phyloP scores from a whole-genome alignment of 2,888 invertebrate species.

The Erebia palarica region DNA sequence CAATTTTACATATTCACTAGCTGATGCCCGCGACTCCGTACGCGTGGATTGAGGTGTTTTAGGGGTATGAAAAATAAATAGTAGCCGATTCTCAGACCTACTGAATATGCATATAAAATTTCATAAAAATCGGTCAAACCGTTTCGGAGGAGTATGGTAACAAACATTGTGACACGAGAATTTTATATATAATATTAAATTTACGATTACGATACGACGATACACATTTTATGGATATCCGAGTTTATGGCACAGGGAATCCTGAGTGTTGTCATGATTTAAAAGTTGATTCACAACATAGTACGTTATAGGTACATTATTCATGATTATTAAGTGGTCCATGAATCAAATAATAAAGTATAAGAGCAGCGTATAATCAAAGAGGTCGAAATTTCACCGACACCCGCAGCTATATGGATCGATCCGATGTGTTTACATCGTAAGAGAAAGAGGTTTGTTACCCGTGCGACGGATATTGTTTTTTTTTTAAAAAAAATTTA shows the following conservation, averaged over 20 bases:
- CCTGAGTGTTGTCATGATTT: constrained; percentile 5
- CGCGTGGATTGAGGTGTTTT: too few relatives aligned
- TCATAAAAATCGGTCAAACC: too few relatives aligned
- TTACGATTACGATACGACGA: neutral
- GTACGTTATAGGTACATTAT: constrained; percentile 19
- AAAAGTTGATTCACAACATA: constrained; percentile 22
- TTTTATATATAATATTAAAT: too few relatives aligned
- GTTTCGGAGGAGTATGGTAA: too few relatives aligned
- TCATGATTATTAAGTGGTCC: constrained; percentile 28
- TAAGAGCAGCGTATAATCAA: constrained; percentile 35
- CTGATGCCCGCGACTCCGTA: too few relatives aligned
- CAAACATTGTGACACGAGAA: too few relatives aligned
- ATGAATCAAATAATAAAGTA: constrained; percentile 40
- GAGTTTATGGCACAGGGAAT: constrained; percentile 18
- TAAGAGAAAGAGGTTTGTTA: constrained; percentile 42
- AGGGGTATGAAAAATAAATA: too few relatives aligned
- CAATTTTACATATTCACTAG: too few relatives aligned
- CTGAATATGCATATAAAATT: too few relatives aligned
- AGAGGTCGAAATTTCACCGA: constrained; percentile 41
- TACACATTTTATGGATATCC: neutral
- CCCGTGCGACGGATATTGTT: neutral
- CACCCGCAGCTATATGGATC: constrained; percentile 44
- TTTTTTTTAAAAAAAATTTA: neutral
- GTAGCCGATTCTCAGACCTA: too few relatives aligned
- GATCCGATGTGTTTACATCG: constrained; percentile 48